Percentiles rank a stretch among this genome's conserved stretches.
phyloP scores from a whole-genome alignment of 2,797 vertebrate species.

The Centroberyx gerrardi region DNA sequence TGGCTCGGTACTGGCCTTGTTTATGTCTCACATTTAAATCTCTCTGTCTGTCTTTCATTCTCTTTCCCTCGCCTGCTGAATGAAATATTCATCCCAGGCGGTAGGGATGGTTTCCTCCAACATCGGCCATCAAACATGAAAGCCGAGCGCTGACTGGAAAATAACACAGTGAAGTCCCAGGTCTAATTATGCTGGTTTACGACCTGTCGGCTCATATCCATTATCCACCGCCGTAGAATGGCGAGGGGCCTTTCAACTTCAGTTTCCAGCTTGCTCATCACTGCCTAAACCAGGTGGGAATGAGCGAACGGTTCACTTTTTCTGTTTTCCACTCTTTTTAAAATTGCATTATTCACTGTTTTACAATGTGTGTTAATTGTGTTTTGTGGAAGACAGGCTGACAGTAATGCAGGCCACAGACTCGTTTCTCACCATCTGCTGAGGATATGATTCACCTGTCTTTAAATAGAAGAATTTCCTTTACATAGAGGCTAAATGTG shows the following conservation, averaged over 20 bases:
- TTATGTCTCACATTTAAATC: constrained; percentile 24
- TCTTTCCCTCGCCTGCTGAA: constrained; percentile 29
- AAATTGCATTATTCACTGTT: constrained; percentile 12
- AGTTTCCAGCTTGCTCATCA: constrained; percentile 70
- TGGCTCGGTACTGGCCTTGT: constrained; percentile 33
- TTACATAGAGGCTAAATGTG: not conserved
- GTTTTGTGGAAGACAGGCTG: not conserved
- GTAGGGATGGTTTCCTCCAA: constrained; percentile 59
- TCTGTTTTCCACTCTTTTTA: constrained; percentile 33
- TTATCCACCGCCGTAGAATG: constrained; percentile 55
- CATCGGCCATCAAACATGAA: constrained; percentile 73
- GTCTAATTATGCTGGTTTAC: constrained; percentile 80
- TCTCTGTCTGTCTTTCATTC: constrained; percentile 23
- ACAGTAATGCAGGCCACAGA: not conserved
- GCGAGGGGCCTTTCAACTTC: constrained; percentile 69
- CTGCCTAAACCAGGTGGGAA: constrained; percentile 79
- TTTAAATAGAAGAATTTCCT: not conserved
- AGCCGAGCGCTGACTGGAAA: constrained; percentile 74
- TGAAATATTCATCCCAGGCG: constrained; percentile 55
- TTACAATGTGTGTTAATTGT: constrained; percentile 16
- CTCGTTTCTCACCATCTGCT: constrained; percentile 8
- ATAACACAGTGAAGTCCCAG: constrained; percentile 60
- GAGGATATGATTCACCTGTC: not conserved
- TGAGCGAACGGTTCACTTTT: constrained; percentile 59
- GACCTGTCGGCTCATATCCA: constrained; percentile 72